Base-by-base conservation (phyloP, 2,113 vertebrate genomes). In the Passer domesticus region DNA sequence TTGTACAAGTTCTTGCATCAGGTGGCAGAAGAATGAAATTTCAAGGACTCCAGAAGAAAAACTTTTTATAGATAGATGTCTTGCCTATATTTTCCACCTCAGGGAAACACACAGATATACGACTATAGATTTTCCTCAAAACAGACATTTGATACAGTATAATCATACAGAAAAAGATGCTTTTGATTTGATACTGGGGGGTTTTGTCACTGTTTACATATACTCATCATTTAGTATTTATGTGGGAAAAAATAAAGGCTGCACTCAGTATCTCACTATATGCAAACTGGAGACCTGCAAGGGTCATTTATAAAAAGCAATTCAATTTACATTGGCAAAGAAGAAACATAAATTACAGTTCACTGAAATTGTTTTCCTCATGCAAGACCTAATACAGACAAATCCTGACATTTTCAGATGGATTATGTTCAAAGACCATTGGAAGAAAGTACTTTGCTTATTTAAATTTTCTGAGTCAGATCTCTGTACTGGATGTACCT, bases 161-260 rank as follows among this genome's bases (percentile, higher is more conserved):
- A 80, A 74, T 83, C 58, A 73, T 9, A 2, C 33, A 88, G 68
- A 72, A 21, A 76, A 68, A 85, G 27, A 74, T 87, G 43, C 1
- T 64, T 56, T 60, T 74, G 70, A 91, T 92, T 83, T 81, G 58
- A 46, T 79, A 50, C 25, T 41, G 30, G 13, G 1, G 0, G 12
- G 2, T 33, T 81, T 63, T 28, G 64, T 76, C 60, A 62, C 28
- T 90, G 43, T 77, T 87, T 79, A 35, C 31, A 31, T 91, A 66
- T 30, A 69, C 30, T 53, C 9, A 90, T 44, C 35, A 46, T 41
- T 76, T 33, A 92, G 77, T 49, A 60, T 91, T 91, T 89, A 83
- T 25, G 11, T 75, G 68, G 70, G 55, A 86, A 89, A 86, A 95
- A 92, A 78, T 64, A 86, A 80, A 87, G 83, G 20, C 62, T 94